Evolutionary conservation across 2,888 invertebrate species (phyloP), one percentile per base, ranked within the genome.

Genomic region (Leucoma salicis): DNA sequence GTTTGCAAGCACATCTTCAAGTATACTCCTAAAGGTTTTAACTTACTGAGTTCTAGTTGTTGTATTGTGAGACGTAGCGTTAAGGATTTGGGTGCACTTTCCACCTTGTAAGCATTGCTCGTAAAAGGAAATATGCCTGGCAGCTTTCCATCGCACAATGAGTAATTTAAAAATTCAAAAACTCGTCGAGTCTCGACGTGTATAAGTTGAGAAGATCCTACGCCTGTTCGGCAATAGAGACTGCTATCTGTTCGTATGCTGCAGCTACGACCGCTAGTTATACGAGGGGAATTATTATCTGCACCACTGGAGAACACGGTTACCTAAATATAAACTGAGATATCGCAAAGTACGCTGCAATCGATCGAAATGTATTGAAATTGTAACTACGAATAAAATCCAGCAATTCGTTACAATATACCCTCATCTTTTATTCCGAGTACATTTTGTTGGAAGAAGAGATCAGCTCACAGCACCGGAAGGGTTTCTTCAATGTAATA

Each of bases 81-180:
- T 43, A 47, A 62, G 78, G 56, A 53, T 74, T 83, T 80, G 66
- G 78, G 83, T 81, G 63, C 71, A 84, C 45, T 75, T 82, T 87
- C 62, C 70, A 77, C 74, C 72, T 81, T 54, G 48, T 50, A 53
- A 53, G 49, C 54, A 51, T 53, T 51, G 70, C 42, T 57, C 50
- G 60, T 78, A 73, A 57, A 71, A 60, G 62, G 53, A 58, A 65
- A 68, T 73, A 69, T 61, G 74, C 74, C 78, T 74, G 73, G 78
- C 70, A 78, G 70, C 84, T 88, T 90, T 83, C 85, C 90, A 85
- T 86, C 78, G 85, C 71, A 89, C 90, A 90, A 90, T 90, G 90
- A 89, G 89, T 87, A 90, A 89, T 90, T 90, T 90, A 89, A 90
- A 90, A 90, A 90, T 90, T 90, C 88, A 90, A 88, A 90, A 89